Conservation (phyloP, 1,140 invertebrate species). For the Drosophila melanogaster region Release_6_plus_ISO1_MT NT_033777.3:14438001-14438500, state of each 20-base stretch:
- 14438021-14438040: conserved; percentile 60
- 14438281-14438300: conserved; percentile 32
- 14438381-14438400: not conserved
- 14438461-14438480: conserved; percentile 51
- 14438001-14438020: conserved; percentile 79
- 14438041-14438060: conserved; percentile 51
- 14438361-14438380: conserved; percentile 4
- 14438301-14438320: conserved; percentile 80
- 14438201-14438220: conserved; percentile 50
- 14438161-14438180: conserved; percentile 51
- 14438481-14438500: conserved; percentile 60
- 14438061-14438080: conserved; percentile 71
- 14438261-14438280: conserved; percentile 56
- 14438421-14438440: conserved; percentile 63
- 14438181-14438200: conserved; percentile 63
- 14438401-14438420: not conserved
- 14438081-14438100: conserved; percentile 72
- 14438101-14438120: conserved; percentile 44
- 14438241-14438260: conserved; percentile 76
- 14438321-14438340: conserved; percentile 69
- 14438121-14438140: conserved; percentile 50
- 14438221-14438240: conserved; percentile 82
- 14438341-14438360: not conserved
- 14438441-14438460: conserved; percentile 68
- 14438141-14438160: conserved; percentile 45